A percentile compares a stretch with the other conserved stretches of the same genome.
phyloP scores from a whole-genome alignment of 2,888 invertebrate species.

The Notodonta ziczac region DNA sequence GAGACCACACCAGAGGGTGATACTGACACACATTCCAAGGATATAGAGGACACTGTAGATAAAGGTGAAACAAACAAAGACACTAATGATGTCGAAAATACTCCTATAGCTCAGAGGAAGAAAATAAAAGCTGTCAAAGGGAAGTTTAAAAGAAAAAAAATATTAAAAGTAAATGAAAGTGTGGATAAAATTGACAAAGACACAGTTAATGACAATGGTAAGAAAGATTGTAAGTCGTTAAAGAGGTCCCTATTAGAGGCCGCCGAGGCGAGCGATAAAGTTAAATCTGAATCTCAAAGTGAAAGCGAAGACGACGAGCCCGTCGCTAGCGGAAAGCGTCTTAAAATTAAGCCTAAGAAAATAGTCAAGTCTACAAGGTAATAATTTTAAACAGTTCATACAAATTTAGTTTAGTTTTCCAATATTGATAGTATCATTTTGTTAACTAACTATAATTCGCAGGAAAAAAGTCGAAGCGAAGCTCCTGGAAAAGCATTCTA shows the following conservation, averaged over 20 bases:
- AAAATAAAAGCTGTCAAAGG: constrained; percentile 76
- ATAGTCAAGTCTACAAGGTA: constrained; percentile 72
- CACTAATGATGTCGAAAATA: constrained; percentile 43
- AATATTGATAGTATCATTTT: background rate
- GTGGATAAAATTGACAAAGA: constrained; percentile 47
- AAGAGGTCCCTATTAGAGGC: constrained; percentile 69
- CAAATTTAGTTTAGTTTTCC: too few relatives aligned
- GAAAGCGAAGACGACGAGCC: constrained; percentile 77
- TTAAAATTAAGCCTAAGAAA: constrained; percentile 80
- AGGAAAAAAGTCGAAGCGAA: constrained; percentile 85
- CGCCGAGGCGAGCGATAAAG: constrained; percentile 66
- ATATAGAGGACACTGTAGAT: constrained; percentile 56
- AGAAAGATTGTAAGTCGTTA: constrained; percentile 64
- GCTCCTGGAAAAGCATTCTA: constrained; percentile 77
- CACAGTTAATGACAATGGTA: constrained; percentile 51
- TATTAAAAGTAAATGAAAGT: constrained; percentile 40
- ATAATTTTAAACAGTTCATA: constrained; percentile 4
- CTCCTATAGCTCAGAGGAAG: constrained; percentile 63
- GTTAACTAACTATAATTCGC: constrained; percentile 12
- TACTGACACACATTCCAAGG: constrained; percentile 72
- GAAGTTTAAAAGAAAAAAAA: constrained; percentile 72
- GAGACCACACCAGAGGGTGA: constrained; percentile 71
- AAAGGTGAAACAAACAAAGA: constrained; percentile 53
- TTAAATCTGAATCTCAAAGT: constrained; percentile 77
- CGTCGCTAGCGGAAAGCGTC: constrained; percentile 68